phyloP scores from a whole-genome alignment of 2,888 invertebrate genomes.

The Brachylomia viminalis region DNA sequence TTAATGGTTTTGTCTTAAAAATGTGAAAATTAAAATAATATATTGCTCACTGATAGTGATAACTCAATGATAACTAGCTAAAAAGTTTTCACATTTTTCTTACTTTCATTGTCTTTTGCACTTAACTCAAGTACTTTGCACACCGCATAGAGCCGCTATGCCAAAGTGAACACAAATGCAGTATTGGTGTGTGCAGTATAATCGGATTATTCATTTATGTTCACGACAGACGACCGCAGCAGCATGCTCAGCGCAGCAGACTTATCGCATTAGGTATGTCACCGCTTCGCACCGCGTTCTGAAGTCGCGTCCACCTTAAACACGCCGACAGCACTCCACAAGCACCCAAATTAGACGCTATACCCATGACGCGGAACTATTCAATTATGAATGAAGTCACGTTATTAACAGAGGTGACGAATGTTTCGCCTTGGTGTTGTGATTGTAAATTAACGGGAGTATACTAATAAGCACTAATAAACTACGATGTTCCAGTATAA shows the following conservation, averaged over 20 bases:
- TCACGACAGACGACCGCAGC: conserved; percentile 49
- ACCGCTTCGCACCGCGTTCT: conserved; percentile 18
- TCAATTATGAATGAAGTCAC: conserved; percentile 46
- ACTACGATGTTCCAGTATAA: not conserved
- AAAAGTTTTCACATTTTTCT: not conserved
- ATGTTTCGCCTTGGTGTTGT: conserved; percentile 14
- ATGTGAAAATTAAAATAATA: not conserved
- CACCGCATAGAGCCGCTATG: conserved; percentile 3
- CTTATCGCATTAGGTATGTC: conserved; percentile 66
- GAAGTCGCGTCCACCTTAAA: conserved; percentile 40
- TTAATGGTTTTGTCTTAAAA: not conserved
- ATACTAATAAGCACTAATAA: not conserved
- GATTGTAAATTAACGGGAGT: conserved; percentile 22
- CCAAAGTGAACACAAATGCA: conserved; percentile 21
- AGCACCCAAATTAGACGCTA: conserved; percentile 59
- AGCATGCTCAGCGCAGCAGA: conserved; percentile 45
- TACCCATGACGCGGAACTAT: conserved; percentile 46
- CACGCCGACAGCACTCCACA: conserved; percentile 53
- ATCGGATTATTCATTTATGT: conserved; percentile 48
- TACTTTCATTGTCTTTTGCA: too few relatives aligned
- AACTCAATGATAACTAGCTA: too few relatives aligned
- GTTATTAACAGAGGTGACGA: conserved; percentile 18
- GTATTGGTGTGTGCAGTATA: conserved; percentile 29
- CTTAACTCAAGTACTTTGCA: not conserved
- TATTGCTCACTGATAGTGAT: not conserved